Base-by-base conservation (phyloP, 1,140 invertebrate species). In the Cydia amplana region DNA sequence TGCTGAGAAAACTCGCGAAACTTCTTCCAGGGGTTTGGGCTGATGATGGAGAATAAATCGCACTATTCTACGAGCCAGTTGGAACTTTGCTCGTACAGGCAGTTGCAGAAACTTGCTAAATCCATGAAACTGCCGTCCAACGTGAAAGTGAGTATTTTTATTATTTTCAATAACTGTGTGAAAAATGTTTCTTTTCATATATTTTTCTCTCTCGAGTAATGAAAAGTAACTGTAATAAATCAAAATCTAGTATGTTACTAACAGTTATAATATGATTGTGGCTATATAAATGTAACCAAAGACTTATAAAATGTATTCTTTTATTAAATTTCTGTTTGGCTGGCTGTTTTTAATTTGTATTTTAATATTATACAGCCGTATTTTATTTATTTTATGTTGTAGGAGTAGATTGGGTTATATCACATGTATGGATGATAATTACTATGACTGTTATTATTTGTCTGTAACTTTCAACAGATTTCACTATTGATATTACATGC, bases 91-190 rank as follows among this genome's bases (percentile, higher is more conserved):
- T 78, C 83, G 3, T 91, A 91, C 74, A 83, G 88, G 72, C 75
- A 77, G 77, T 75, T 91, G 43, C 89, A 91, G 77, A 80, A 86
- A 67, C 76, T 85, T 25, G 85, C 89, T 0, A 91, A 91, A 74
- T 80, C 81, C 36, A 75, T 89, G 75, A 12, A 40, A n/a, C 75
- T 91, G 36, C 89, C 89, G 1, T 87, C 85, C 0, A 91, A 90
- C 70, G 84, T 87, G 16, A 90, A 91, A 84, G 89, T 86, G 81
- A 79, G 75, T 79, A 43, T 43, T 49, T 43, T 18, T 60, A 9
- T 23, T 40, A 7, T 73, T 73, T 73, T 55, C 25, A 36, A 55
- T 65, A 23, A 55, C 73, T 25, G 10, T 51, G 16, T 51, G 4
- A 40, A 46, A 46, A 14, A 18, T 18, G 4, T 51, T 18, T 51